These are phyloP conservation scores for Pungitius pungitius DNA, from an alignment of 2,113 vertebrate genomes.

Conservation along the genomic window DNA sequence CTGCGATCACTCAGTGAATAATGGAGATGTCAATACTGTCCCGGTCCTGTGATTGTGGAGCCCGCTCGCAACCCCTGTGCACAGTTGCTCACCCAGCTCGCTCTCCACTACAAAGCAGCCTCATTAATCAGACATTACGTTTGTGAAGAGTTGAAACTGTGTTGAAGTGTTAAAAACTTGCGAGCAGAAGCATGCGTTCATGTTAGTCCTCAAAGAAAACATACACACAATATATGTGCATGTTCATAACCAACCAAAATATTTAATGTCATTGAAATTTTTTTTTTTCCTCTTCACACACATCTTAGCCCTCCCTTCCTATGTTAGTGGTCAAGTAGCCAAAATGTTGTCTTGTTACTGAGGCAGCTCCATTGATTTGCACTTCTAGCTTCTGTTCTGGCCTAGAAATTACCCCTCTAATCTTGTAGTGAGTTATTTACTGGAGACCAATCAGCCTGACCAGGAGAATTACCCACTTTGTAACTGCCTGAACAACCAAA, in stretches of 20 bases:
- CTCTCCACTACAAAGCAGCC: conserved; percentile 72
- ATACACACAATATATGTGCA: background rate
- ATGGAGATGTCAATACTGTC: conserved; percentile 83
- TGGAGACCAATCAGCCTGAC: conserved; percentile 77
- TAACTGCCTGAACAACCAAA: conserved; percentile 65
- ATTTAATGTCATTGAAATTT: background rate
- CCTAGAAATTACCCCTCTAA: conserved; percentile 82
- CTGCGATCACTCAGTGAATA: conserved; percentile 83
- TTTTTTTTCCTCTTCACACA: background rate
- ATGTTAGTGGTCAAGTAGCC: conserved; percentile 80
- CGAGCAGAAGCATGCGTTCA: background rate
- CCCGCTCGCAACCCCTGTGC: conserved; percentile 39
- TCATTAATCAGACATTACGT: conserved; percentile 81
- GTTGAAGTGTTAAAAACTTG: conserved; percentile 69
- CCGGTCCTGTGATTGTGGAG: conserved; percentile 75
- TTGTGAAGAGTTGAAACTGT: conserved; percentile 77
- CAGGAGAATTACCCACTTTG: conserved; percentile 76
- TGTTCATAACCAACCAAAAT: background rate
- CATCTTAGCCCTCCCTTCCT: conserved; percentile 24
- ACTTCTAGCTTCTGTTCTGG: conserved; percentile 79
- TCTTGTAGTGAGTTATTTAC: conserved; percentile 82
- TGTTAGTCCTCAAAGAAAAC: conserved; percentile 4
- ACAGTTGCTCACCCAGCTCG: conserved; percentile 40
- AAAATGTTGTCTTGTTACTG: conserved; percentile 76
- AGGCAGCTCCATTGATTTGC: conserved; percentile 82